phyloP scores from a whole-genome alignment of 2,113 vertebrate genomes.

The Sinosuthora webbiana region DNA sequence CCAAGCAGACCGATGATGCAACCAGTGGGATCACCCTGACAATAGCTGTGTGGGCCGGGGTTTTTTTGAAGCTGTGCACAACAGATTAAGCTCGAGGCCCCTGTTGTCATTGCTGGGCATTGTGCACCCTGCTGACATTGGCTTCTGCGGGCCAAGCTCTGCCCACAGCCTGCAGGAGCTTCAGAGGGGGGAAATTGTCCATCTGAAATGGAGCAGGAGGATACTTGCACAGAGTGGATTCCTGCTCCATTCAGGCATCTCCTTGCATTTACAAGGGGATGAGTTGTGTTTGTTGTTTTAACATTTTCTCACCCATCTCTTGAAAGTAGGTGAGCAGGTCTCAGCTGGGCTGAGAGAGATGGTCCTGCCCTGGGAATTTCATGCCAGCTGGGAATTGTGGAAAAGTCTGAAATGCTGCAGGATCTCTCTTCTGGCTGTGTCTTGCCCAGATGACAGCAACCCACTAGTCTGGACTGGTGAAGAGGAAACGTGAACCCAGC shows the following conservation, averaged over 20 bases:
- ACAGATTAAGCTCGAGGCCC: not conserved
- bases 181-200: not conserved
- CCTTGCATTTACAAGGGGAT: not conserved
- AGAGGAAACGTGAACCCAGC: not conserved
- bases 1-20: not conserved
- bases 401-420: not conserved
- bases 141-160: not conserved
- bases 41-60: not conserved
- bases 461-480: not conserved
- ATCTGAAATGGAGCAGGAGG: not conserved
- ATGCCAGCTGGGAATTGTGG: not conserved
- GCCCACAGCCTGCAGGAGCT: not conserved
- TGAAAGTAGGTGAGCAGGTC: not conserved
- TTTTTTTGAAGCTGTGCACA: not conserved
- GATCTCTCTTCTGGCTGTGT: not conserved
- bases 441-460: not conserved
- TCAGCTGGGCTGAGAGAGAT: not conserved
- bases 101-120: not conserved
- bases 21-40: not conserved
- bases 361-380: not conserved
- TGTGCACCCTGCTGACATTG: slow-evolving; percentile 1
- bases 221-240: not conserved
- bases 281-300: not conserved
- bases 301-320: not conserved
- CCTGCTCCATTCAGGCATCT: not conserved